phyloP scores from a whole-genome alignment of 2,888 invertebrate genomes.

The Polymixis lichenea region DNA sequence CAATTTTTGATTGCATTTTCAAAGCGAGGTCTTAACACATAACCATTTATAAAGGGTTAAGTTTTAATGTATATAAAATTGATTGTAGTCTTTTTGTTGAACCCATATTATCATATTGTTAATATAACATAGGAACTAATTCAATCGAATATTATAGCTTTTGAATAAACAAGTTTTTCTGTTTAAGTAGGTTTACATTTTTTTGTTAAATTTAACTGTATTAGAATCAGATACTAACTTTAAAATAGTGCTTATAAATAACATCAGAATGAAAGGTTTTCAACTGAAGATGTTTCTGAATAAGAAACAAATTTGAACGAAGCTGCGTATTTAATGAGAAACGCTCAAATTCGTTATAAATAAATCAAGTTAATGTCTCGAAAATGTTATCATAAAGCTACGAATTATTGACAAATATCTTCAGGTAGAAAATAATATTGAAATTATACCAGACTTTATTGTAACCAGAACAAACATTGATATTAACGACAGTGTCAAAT shows the following conservation, averaged over 20 bases:
- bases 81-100: conserved; percentile 84
- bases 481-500: conserved; percentile 85
- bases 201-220: conserved; percentile 79
- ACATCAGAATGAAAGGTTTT: conserved; percentile 72
- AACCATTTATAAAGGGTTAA: conserved; percentile 69
- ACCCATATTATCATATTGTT: conserved; percentile 80
- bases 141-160: conserved; percentile 80
- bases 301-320: conserved; percentile 33
- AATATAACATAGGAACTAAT: conserved; percentile 77
- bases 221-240: conserved; percentile 82
- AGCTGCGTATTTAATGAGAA: no score
- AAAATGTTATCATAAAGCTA: conserved; percentile 16
- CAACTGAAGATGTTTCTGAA: conserved; percentile 59
- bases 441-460: conserved; percentile 52
- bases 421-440: conserved; percentile 40
- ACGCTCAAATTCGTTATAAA: conserved; percentile 27
- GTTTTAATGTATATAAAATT: conserved; percentile 86
- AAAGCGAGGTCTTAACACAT: conserved; percentile 64
- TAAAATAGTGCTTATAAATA: conserved; percentile 76
- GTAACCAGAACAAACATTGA: conserved; percentile 79
- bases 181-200: conserved; percentile 78
- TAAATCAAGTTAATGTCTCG: conserved; percentile 23
- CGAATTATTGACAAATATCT: conserved; percentile 35
- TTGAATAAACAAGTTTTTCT: conserved; percentile 73
- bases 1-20: conserved; percentile 73